Conservation (phyloP, 2,113 vertebrate genomes). For the Lagopus muta region DNA sequence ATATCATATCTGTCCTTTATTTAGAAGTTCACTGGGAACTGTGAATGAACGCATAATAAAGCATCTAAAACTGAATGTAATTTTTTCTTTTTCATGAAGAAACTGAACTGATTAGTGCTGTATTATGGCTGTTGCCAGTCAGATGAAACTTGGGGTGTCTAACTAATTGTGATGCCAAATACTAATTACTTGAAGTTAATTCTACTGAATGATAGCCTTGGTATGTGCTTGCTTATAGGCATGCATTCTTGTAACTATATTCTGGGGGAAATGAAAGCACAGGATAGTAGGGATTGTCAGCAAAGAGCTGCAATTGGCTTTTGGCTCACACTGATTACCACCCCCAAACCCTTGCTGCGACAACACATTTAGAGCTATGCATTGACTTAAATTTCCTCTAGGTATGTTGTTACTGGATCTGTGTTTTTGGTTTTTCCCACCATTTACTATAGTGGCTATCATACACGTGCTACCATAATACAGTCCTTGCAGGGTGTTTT, state of each 20-base stretch:
- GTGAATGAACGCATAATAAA: background rate
- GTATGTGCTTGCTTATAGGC: background rate
- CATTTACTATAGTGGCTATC: background rate
- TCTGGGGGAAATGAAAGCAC: background rate
- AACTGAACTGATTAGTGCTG: background rate
- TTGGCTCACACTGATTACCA: background rate
- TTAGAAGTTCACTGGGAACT: background rate
- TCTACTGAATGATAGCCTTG: background rate
- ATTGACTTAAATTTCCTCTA: background rate
- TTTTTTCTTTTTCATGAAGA: background rate
- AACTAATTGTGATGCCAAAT: background rate
- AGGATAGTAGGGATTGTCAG: background rate
- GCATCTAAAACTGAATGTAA: background rate
- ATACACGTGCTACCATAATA: accelerated
- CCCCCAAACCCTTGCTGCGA: accelerated
- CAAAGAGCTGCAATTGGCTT: background rate
- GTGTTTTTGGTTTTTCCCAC: background rate
- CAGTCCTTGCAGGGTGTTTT: background rate
- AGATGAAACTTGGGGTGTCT: background rate
- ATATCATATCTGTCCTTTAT: background rate
- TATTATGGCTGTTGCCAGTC: background rate
- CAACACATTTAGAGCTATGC: background rate
- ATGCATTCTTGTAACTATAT: background rate
- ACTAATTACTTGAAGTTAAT: conserved; percentile 24
- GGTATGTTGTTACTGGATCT: background rate